Conservation (phyloP, 2,888 invertebrate species). For the Apoderus coryli region DNA sequence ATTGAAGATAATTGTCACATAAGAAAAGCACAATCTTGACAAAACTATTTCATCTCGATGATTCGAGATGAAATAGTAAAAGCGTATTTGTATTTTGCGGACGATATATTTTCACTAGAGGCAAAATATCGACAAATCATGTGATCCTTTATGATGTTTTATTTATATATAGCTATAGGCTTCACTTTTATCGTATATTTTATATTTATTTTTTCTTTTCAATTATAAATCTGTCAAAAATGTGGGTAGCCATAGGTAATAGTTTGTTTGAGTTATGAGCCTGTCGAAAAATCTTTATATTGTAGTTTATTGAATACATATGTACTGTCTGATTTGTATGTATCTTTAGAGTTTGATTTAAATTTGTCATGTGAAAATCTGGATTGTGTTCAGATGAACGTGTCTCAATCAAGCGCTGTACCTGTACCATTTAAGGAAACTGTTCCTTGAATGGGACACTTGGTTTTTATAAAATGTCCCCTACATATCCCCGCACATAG, state of each 20-base stretch:
- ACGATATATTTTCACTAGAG: conserved; percentile 1
- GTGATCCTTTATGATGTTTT: conserved; percentile 1
- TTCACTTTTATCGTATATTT: not conserved
- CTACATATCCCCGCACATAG: no score
- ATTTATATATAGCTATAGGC: not conserved
- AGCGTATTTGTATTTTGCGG: conserved; percentile 1
- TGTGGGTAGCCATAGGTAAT: no score
- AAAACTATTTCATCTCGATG: not conserved
- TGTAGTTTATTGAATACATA: not conserved
- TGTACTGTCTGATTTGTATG: conserved; percentile 1
- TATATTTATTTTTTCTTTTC: conserved; percentile 1
- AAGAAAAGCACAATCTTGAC: not conserved
- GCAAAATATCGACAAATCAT: conserved; percentile 1
- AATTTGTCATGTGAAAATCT: conserved; percentile 1
- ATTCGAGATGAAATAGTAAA: not conserved
- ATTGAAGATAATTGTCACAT: conserved; percentile 1
- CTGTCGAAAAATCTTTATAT: no score
- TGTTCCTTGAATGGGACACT: conserved; percentile 3
- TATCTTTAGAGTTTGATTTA: conserved; percentile 1
- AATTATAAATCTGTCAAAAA: no score
- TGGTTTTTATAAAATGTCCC: no score
- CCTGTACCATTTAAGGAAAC: no score
- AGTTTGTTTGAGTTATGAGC: no score
- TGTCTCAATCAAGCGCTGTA: conserved; percentile 1
- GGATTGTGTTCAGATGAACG: conserved; percentile 1